Evolutionary conservation across 2,113 vertebrate species (phyloP), one percentile per base, ranked within the genome.

Genomic region (Ctenodactylus gundi): DNA sequence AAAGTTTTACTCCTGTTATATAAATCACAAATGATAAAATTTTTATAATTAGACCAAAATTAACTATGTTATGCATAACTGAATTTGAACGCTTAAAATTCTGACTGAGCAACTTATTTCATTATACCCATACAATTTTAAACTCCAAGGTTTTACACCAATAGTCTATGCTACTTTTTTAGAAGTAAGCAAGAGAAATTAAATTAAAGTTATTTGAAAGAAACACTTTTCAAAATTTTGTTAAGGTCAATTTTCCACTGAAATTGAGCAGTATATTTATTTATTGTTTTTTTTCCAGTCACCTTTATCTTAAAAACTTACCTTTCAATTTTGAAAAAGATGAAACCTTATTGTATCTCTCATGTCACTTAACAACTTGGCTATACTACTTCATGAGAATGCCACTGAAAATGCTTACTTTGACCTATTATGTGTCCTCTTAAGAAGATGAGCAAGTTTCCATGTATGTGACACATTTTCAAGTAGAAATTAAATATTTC

Each of bases 401-500:
- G 53, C 27, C 34, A 1, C 18, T 41, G 64, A 67, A 88, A 88
- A 86, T 81, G 29, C 12, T 88, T 4, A 34, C 21, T 88, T 93
- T 55, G 15, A 76, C 72, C 36, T 68, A 72, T 41, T 46, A 6
- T 55, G 86, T 51, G 17, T 67, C 51, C 1, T 86, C 3, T 64
- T 88, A 39, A 4, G 44, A 94, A 6, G 29, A 67, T 11, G 46
- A 3, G 65, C 3, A 21, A 78, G 1, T 55, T n/a, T n/a, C n/a
- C n/a, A n/a, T n/a, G n/a, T 65, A 49, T 72, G 0, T 70, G 94
- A 55, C 11, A 51, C 15, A 83, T 73, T 85, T 94, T 25, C 62
- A 70, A 62, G 46, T 92, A 4, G 17, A 39, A 85, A 80, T 92
- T 75, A 88, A 91, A 70, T 90, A 91, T 78, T 94, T 90, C 31